Percentiles rank a stretch among this genome's conserved stretches.
Conservation (phyloP, 2,113 vertebrate genomes). For the Panurus biarmicus region DNA sequence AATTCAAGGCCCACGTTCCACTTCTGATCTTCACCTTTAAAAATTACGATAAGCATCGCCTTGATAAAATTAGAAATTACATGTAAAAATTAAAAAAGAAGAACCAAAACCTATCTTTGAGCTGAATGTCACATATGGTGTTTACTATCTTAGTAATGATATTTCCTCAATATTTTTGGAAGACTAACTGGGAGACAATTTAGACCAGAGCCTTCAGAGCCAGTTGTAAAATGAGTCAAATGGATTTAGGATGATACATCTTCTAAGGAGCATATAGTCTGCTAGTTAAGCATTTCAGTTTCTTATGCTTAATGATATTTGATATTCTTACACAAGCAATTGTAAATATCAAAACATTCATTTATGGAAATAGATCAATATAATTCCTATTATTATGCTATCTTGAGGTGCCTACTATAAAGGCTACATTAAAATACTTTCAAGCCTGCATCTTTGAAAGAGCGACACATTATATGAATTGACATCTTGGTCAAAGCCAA, state of each 20-base stretch:
- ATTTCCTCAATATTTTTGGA: neutral
- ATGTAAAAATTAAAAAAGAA: neutral
- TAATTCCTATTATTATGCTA: neutral
- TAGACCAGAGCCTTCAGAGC: neutral
- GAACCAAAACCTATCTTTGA: neutral
- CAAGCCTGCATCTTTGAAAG: neutral
- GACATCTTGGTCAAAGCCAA: neutral
- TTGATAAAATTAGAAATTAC: neutral
- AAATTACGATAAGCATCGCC: neutral
- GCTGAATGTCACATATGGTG: neutral
- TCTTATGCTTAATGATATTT: neutral
- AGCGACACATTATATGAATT: neutral
- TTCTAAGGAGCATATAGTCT: neutral
- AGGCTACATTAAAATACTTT: neutral
- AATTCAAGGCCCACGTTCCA: neutral
- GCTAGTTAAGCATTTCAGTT: neutral
- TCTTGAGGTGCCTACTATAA: neutral
- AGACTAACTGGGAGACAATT: neutral
- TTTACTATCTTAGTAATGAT: neutral
- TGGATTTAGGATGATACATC: neutral
- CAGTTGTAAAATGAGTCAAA: neutral
- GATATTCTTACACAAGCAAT: neutral
- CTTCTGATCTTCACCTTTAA: neutral
- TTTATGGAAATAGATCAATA: neutral
- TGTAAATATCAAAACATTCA: neutral